A percentile compares a stretch with the other conserved stretches of the same genome.
Conservation (phyloP, 2,888 invertebrate genomes). For the Caenorhabditis wallacei region DNA sequence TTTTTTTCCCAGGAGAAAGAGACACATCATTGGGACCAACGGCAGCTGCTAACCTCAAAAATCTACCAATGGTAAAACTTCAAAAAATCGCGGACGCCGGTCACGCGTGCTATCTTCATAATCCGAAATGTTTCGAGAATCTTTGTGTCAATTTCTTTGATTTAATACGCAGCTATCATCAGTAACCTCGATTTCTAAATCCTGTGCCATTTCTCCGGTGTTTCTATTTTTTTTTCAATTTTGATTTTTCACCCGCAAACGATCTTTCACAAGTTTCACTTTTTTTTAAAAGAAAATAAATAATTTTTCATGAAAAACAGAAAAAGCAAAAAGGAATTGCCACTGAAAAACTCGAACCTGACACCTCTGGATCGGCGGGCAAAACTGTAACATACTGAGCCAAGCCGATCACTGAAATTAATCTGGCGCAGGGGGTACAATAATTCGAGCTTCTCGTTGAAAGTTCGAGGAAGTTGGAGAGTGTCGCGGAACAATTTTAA, state of each 20-base stretch:
- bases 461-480: too few relatives aligned
- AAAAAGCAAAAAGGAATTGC: too few relatives aligned
- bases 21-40: conserved; percentile 75
- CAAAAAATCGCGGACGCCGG: conserved; percentile 71
- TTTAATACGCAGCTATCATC: conserved; percentile 71
- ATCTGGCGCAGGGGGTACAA: too few relatives aligned
- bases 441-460: too few relatives aligned
- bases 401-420: too few relatives aligned
- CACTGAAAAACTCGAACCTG: too few relatives aligned
- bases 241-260: neutral
- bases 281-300: neutral
- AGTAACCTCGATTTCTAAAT: conserved; percentile 10
- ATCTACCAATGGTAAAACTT: conserved; percentile 67
- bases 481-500: too few relatives aligned
- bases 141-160: conserved; percentile 74
- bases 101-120: conserved; percentile 75
- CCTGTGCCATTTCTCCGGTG: conserved; percentile 54
- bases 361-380: too few relatives aligned
- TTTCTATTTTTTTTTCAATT: neutral
- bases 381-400: too few relatives aligned
- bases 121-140: conserved; percentile 70
- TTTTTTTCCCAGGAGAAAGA: conserved; percentile 61
- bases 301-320: neutral
- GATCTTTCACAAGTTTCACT: conserved; percentile 34
- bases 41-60: conserved; percentile 71